Evolutionary conservation across 2,113 vertebrate species (phyloP), one percentile per base, ranked within the genome.

Genomic region (Chlorodrepanis virens): DNA sequence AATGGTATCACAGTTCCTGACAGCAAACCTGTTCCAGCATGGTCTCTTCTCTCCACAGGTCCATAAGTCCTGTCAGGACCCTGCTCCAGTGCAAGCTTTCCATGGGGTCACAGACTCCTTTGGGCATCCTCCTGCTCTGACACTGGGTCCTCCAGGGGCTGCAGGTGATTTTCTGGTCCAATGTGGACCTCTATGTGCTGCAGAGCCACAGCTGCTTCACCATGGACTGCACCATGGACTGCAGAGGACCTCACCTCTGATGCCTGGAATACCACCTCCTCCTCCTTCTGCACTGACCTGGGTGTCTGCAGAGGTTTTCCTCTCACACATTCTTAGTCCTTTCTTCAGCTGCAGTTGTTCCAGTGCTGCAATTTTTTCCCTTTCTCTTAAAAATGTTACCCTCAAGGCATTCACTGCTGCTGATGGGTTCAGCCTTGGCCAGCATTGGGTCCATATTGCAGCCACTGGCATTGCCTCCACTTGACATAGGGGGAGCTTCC

Each of bases 381-480:
- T n/a, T 85, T 69, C 37, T 52, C 37, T 50, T 64, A 53, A 52
- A 24, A 42, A 31, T 0, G 0, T 57, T 63, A 40, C 21, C 12
- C 18, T 29, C 37, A 27, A 69, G 44, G 13, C 18, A 27, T 16
- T n/a, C 39, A 28, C 21, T 9, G 8, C 5, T 2, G 1, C 35
- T 63, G 47, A 28, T 40, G 33, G 24, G 24, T 6, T 57, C 4
- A 0, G 56, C n/a, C n/a, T 45, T 33, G 37, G 29, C 47, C 47
- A 56, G 14, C 1, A 1, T 13, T 0, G 1, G 52, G 7, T 35
- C 47, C 23, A 3, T 18, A 33, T 52, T 10, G 16, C 25, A 74
- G 47, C 47, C 12, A 4, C 24, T 52, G 53, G 5, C 24, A 12
- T 7, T 47, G 22, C 14, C 27, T 69, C 54, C 24, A 14, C 18